Conservation (phyloP, 2,113 vertebrate genomes). For the Trinectes maculatus region DNA sequence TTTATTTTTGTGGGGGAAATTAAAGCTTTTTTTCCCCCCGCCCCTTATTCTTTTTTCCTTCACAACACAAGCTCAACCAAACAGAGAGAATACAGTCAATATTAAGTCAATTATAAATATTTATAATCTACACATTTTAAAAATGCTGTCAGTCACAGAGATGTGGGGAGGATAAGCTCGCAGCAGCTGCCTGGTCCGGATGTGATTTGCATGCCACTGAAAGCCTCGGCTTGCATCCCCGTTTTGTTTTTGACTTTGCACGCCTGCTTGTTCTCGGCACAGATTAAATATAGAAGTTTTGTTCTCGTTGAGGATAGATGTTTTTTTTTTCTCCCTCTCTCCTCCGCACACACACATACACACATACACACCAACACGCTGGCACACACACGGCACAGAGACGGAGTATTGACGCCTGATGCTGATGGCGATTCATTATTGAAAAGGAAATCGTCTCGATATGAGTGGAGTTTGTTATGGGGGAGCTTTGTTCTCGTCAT, state of each 20-base stretch:
- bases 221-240: constrained; percentile 72
- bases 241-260: constrained; percentile 81
- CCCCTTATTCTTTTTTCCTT: constrained; percentile 42
- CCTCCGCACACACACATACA: constrained; percentile 11
- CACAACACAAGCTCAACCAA: constrained; percentile 68
- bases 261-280: constrained; percentile 76
- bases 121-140: constrained; percentile 85
- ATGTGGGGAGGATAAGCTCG: constrained; percentile 78
- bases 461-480: constrained; percentile 82
- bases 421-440: constrained; percentile 86
- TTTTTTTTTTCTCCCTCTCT: constrained; percentile 53
- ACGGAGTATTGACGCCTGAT: constrained; percentile 77
- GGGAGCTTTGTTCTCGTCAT: constrained; percentile 82
- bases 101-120: constrained; percentile 88
- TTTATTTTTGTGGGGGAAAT: constrained; percentile 40
- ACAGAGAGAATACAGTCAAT: constrained; percentile 80
- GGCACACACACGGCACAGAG: constrained; percentile 50
- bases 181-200: constrained; percentile 71
- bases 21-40: constrained; percentile 37
- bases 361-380: constrained; percentile 12
- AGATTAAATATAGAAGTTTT: constrained; percentile 88
- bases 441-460: constrained; percentile 82
- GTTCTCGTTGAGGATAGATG: constrained; percentile 80
- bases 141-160: constrained; percentile 83
- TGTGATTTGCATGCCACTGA: constrained; percentile 83